Conservation (phyloP, 1,140 invertebrate species). For the Ruditapes philippinarum region DNA sequence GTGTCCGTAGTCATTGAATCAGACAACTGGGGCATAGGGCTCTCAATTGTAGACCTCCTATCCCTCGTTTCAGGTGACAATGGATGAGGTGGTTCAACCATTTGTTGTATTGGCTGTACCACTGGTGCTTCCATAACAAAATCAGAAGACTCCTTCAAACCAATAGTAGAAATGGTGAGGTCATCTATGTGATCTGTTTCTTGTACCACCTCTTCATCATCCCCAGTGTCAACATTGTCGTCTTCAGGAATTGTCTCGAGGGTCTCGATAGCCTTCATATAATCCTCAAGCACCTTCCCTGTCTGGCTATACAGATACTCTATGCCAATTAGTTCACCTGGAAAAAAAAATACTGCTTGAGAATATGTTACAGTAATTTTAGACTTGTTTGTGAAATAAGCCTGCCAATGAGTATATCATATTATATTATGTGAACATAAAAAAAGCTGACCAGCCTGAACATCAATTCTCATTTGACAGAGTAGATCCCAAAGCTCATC, state of each 20-base stretch:
- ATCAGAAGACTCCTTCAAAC: slow-evolving; percentile 19
- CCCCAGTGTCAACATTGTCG: background rate
- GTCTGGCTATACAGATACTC: slow-evolving; percentile 8
- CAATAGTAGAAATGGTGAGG: slow-evolving; percentile 19
- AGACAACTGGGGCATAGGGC: too few species aligned
- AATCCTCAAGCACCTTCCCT: background rate
- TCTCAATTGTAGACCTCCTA: too few species aligned
- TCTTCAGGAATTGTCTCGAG: slow-evolving; percentile 10
- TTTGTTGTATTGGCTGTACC: background rate
- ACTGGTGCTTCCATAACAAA: background rate
- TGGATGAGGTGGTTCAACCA: background rate
- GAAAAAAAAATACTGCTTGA: background rate
- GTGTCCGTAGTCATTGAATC: too few species aligned
- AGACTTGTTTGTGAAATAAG: too few species aligned
- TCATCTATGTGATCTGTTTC: background rate
- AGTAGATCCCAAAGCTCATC: too few species aligned
- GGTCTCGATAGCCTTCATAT: slow-evolving; percentile 9
- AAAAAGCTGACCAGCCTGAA: too few species aligned
- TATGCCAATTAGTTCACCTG: slow-evolving; percentile 7
- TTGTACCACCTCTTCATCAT: background rate
- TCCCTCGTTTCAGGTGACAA: too few species aligned
- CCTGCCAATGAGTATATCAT: too few species aligned
- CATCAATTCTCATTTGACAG: too few species aligned
- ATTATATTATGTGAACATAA: too few species aligned
- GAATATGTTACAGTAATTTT: too few species aligned